Conservation (phyloP, 2,113 vertebrate genomes). For the Microtus richardsoni region DNA sequence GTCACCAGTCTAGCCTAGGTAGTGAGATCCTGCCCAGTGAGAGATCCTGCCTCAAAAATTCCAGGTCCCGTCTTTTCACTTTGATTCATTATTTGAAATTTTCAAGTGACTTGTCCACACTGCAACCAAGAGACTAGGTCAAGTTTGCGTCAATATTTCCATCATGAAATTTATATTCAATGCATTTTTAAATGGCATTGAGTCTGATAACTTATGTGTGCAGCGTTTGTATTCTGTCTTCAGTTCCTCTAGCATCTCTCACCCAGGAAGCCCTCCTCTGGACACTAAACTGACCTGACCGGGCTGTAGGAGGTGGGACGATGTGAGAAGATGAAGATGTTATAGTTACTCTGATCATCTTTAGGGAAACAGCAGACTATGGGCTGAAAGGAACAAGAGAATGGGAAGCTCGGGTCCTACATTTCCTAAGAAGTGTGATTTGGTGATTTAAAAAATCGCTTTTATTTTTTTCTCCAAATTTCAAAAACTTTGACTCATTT, state of each 20-base stretch:
- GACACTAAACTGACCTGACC: not conserved
- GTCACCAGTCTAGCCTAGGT: not conserved
- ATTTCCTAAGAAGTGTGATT: not conserved
- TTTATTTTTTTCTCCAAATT: not conserved
- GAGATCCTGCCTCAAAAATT: not conserved
- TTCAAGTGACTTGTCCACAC: not conserved
- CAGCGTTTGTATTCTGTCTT: no score
- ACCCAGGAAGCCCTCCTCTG: not conserved
- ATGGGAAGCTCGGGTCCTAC: rapidly evolving
- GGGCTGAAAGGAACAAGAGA: not conserved
- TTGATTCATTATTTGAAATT: not conserved
- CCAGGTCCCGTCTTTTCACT: not conserved
- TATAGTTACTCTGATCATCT: not conserved
- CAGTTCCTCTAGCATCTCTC: not conserved
- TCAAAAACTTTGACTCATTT: not conserved
- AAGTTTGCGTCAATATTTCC: not conserved
- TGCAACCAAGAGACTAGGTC: not conserved
- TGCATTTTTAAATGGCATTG: not conserved
- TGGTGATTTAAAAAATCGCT: not conserved
- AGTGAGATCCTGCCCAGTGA: not conserved
- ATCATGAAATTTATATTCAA: not conserved
- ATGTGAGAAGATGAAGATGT: not conserved
- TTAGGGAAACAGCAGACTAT: not conserved
- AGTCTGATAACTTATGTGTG: not conserved
- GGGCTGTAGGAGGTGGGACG: not conserved